Evolutionary conservation across 2,888 invertebrate species (phyloP), one percentile per base, ranked within the genome.

Genomic region (Macropis europaea): DNA sequence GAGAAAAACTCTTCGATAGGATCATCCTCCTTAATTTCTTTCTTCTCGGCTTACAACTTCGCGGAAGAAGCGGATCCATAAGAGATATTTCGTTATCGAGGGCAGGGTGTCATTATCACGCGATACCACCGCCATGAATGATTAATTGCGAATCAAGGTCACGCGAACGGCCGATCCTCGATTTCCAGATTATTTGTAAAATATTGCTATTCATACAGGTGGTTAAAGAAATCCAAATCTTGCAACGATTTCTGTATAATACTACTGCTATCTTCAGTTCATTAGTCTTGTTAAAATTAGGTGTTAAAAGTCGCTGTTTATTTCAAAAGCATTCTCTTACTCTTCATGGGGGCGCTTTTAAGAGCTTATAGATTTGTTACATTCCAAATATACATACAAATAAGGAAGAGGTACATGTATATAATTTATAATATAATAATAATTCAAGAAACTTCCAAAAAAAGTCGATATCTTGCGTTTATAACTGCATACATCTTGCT

Each of bases 131-230:
- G 56, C 50, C 47, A 62, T 66, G 72, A 75, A 69, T 73, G 78
- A 80, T 82, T 79, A 79, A 78, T 82, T 76, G 69, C 69, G 52
- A 22, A 17, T 56, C 80, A 81, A 82, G 82, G 80, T 82, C 82
- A 40, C 38, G 4, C n/a, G 7, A 42, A 40, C 19, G 22, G 17
- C 45, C 42, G 22, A 28, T 0, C 22, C 30, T 13, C n/a, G 26
- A 15, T 36, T 32, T 26, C 15, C 5, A 15, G 7, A 53, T 9
- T 19, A 2, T 22, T 34, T 26, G 48, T 3, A 28, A 47, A 32
- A 13, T 53, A 28, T 38, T 26, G 7, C 28, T 5, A 19, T 36
- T 34, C 28, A 9, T 19, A 26, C 19, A 13, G 24, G 19, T n/a
- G 7, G n/a, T n/a, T 15, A 9, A 11, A 5, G 19, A 28, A 22